phyloP scores from a whole-genome alignment of 2,113 vertebrate species.

The Bettongia penicillata region DNA sequence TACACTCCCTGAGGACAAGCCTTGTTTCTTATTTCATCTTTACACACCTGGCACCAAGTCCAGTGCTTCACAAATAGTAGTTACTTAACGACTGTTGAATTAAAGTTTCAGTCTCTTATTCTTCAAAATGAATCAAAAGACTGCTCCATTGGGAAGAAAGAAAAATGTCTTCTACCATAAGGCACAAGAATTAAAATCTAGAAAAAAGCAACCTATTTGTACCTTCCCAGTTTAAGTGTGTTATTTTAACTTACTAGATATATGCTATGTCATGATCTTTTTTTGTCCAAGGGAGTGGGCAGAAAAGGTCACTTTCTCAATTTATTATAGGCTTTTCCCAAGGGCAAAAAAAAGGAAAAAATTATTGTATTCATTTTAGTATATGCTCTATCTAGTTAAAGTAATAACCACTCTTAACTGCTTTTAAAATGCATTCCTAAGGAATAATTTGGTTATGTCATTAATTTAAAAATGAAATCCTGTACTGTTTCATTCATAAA shows the following conservation, averaged over 20 bases:
- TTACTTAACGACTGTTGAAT: neutral
- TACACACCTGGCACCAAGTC: neutral
- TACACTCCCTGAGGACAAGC: neutral
- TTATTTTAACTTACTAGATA: neutral
- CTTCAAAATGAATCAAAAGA: neutral
- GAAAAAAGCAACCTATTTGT: neutral
- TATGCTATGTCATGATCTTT: neutral
- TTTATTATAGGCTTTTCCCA: neutral
- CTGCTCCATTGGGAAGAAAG: neutral
- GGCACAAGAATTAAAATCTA: neutral
- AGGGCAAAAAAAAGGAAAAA: neutral
- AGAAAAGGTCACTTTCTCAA: neutral
- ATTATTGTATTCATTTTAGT: neutral
- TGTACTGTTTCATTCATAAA: slow-evolving; percentile 17
- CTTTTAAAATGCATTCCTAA: neutral
- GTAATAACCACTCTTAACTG: neutral
- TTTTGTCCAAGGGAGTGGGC: neutral
- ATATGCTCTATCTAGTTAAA: neutral
- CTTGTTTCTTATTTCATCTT: neutral
- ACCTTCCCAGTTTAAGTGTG: neutral
- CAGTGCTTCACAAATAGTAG: neutral
- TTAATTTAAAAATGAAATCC: neutral
- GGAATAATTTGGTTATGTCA: neutral
- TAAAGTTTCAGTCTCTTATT: neutral
- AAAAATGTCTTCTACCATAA: neutral